These are phyloP conservation scores for Mamestra brassicae DNA, from an alignment of 2,888 invertebrate genomes.

Conservation along the genomic window DNA sequence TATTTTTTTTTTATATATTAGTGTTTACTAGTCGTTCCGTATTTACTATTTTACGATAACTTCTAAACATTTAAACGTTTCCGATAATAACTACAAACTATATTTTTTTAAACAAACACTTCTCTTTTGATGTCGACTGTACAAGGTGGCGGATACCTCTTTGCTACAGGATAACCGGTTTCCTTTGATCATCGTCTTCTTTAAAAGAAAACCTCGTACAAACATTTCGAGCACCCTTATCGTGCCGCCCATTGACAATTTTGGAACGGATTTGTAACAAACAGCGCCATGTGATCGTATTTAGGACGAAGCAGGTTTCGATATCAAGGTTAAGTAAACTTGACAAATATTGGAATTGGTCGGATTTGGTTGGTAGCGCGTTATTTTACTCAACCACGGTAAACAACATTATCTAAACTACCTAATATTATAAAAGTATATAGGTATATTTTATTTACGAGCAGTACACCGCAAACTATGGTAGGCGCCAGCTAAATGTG, in stretches of 20 bases:
- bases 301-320: background rate
- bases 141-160: constrained; percentile 17
- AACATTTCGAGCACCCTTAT: constrained; percentile 15
- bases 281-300: background rate
- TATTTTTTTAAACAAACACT: background rate
- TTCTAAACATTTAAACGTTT: background rate
- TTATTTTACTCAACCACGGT: too few species aligned
- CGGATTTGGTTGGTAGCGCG: too few species aligned
- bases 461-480: too few species aligned
- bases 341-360: too few species aligned
- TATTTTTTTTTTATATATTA: background rate
- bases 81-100: background rate
- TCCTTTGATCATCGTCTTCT: constrained; percentile 21
- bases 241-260: constrained; percentile 8
- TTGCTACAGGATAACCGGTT: constrained; percentile 30
- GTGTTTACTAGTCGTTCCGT: background rate
- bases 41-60: background rate
- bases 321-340: background rate
- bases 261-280: background rate
- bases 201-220: constrained; percentile 5
- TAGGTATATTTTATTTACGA: too few species aligned
- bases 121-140: background rate
- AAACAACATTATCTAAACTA: too few species aligned
- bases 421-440: too few species aligned
- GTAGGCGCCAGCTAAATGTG: too few species aligned